A percentile compares a stretch with the other conserved stretches of the same genome.
Conservation (phyloP, 2,888 invertebrate species). For the Colletes collaris region DNA sequence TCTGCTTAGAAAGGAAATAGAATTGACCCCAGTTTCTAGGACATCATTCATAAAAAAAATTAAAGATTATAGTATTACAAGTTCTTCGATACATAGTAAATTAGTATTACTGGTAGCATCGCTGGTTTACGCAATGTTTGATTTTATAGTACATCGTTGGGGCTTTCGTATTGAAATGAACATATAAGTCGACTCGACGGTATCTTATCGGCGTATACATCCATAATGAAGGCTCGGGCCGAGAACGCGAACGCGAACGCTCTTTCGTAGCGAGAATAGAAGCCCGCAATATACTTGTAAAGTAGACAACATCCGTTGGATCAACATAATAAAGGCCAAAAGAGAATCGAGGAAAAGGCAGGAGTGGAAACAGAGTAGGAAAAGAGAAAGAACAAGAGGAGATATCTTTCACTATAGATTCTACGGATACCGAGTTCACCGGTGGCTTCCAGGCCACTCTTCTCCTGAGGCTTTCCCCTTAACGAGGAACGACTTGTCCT, state of each 20-base stretch:
- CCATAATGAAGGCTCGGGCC: conserved; percentile 40
- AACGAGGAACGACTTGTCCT: conserved; percentile 74
- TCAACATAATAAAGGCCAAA: conserved; percentile 62
- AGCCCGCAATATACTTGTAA: conserved; percentile 57
- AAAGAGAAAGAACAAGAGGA: conserved; percentile 47
- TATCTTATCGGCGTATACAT: conserved; percentile 51
- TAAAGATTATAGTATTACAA: too few species aligned
- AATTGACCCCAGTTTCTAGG: too few species aligned
- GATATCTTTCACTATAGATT: conserved; percentile 55
- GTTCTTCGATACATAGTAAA: too few species aligned
- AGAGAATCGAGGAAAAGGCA: conserved; percentile 45
- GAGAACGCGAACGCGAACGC: not conserved
- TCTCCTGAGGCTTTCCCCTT: conserved; percentile 60
- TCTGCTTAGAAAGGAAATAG: too few species aligned
- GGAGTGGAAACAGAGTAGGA: conserved; percentile 44
- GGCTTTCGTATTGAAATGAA: conserved; percentile 48
- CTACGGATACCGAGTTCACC: conserved; percentile 48
- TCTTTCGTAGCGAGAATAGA: conserved; percentile 31
- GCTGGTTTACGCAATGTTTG: conserved; percentile 8
- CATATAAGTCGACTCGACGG: conserved; percentile 41
- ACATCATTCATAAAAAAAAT: too few species aligned
- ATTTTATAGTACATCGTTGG: conserved; percentile 20
- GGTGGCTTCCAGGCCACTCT: conserved; percentile 47
- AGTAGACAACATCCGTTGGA: conserved; percentile 58
- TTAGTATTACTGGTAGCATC: conserved; percentile 22